Percentiles rank a stretch among this genome's conserved stretches.
These are phyloP conservation scores for Rhinolophus sinicus DNA, from an alignment of 2,113 vertebrate species.

Conservation along the genomic window DNA sequence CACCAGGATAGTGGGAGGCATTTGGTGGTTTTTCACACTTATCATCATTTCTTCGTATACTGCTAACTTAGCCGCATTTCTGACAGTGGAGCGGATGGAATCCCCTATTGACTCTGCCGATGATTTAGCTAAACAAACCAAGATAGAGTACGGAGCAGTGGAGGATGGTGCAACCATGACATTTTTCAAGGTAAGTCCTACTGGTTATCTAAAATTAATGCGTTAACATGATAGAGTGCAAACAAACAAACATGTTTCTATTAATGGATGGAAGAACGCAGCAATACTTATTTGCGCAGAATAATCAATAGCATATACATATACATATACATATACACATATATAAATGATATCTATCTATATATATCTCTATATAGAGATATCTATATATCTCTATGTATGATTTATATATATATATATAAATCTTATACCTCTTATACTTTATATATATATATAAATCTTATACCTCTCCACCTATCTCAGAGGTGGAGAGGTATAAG, in stretches of 20 bases:
- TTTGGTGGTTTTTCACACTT: constrained; percentile 99
- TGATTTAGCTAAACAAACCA: constrained; percentile 98
- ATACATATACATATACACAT: too few species aligned
- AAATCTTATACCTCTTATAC: too few species aligned
- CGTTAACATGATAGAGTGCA: background rate
- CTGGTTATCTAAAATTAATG: constrained; percentile 3
- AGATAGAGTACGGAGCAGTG: constrained; percentile 97
- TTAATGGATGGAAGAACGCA: background rate
- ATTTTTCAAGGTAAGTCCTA: constrained; percentile 95
- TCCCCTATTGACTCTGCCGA: constrained; percentile 98
- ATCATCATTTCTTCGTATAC: constrained; percentile 99
- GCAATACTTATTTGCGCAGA: background rate
- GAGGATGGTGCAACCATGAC: constrained; percentile 98
- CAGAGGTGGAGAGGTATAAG: too few species aligned
- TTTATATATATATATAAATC: too few species aligned
- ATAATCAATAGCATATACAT: background rate
- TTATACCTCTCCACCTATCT: too few species aligned
- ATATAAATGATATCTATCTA: too few species aligned
- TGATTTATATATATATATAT: too few species aligned
- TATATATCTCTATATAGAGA: too few species aligned
- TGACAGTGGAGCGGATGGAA: constrained; percentile 99
- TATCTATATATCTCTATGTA: too few species aligned
- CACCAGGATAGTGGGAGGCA: constrained; percentile 99
- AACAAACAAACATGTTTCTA: background rate
- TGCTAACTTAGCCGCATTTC: constrained; percentile 99